Percentiles rank a stretch among this genome's conserved stretches.
Evolutionary conservation across 2,888 invertebrate genomes (phyloP).

Genomic region (Noctua comes): DNA sequence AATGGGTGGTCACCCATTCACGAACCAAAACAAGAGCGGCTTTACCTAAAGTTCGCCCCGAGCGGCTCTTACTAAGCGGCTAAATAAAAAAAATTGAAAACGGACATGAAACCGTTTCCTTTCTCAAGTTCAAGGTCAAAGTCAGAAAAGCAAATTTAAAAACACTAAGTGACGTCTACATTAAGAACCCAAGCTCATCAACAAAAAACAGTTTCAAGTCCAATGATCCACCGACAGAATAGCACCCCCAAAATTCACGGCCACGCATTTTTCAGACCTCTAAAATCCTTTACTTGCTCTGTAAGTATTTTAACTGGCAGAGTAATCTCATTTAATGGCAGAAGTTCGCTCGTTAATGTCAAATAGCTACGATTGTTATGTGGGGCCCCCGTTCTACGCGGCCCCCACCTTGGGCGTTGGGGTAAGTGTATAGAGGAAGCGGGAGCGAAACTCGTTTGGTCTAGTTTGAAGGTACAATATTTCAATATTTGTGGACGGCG

Average conservation of each 20-base stretch:
- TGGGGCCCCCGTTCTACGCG: conserved; percentile 66
- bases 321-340: conserved; percentile 82
- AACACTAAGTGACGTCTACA: neutral
- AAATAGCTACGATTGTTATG: conserved; percentile 82
- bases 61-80: neutral
- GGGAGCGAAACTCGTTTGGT: neutral
- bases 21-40: no score
- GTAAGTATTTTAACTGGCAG: conserved; percentile 75
- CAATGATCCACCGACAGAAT: conserved; percentile 46
- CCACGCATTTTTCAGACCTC: conserved; percentile 63
- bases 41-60: no score
- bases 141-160: neutral
- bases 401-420: conserved; percentile 53
- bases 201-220: conserved; percentile 13
- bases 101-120: neutral
- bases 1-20: no score
- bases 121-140: neutral
- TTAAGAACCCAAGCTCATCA: neutral
- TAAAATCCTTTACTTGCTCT: conserved; percentile 66
- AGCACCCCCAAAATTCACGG: conserved; percentile 51
- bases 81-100: neutral
- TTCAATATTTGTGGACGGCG: no score
- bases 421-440: conserved; percentile 26
- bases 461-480: neutral
- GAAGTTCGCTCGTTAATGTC: conserved; percentile 84